A percentile compares a stretch with the other conserved stretches of the same genome.
Evolutionary conservation across 2,797 vertebrate genomes (phyloP).

Genomic region (Poecilia velifera): DNA sequence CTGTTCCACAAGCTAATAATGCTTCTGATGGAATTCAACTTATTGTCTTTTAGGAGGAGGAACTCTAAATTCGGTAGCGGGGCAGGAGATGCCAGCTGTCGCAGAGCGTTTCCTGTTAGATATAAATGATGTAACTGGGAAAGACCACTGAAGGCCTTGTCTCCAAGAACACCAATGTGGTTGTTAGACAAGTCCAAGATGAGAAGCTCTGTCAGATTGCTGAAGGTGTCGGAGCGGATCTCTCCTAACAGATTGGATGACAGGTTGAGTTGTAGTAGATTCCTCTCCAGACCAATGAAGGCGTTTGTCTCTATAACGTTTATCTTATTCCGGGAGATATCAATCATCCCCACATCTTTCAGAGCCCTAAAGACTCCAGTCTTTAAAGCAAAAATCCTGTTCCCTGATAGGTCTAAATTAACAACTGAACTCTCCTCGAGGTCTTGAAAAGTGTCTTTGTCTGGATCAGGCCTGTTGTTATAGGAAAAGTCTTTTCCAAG

Average conservation of each 20-base stretch:
- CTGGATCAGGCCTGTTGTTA: constrained; percentile 80
- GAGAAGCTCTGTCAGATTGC: constrained; percentile 48
- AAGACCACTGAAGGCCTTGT: constrained; percentile 77
- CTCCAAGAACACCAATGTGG: constrained; percentile 81
- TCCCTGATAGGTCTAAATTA: constrained; percentile 76
- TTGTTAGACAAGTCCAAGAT: constrained; percentile 87
- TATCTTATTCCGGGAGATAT: constrained; percentile 82
- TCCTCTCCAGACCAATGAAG: constrained; percentile 83
- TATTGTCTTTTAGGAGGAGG: constrained; percentile 81
- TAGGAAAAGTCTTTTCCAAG: constrained; percentile 82
- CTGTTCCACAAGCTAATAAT: constrained; percentile 2
- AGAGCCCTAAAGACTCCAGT: constrained; percentile 77
- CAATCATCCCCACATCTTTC: constrained; percentile 61
- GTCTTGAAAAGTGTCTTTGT: constrained; percentile 79
- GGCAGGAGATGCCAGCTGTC: constrained; percentile 63
- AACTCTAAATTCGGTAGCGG: constrained; percentile 62
- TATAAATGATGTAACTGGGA: constrained; percentile 69
- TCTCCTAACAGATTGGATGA: constrained; percentile 86
- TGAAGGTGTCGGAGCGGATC: constrained; percentile 77
- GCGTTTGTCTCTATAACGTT: constrained; percentile 79
- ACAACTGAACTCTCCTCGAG: constrained; percentile 74
- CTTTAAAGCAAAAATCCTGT: constrained; percentile 78
- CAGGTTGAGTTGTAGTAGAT: constrained; percentile 80
- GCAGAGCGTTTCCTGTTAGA: constrained; percentile 86
- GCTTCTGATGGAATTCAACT: constrained; percentile 57